Percentiles rank a stretch among this genome's conserved stretches.
Conservation (phyloP, 2,797 vertebrate genomes). For the Meriones psammophilus region DNA sequence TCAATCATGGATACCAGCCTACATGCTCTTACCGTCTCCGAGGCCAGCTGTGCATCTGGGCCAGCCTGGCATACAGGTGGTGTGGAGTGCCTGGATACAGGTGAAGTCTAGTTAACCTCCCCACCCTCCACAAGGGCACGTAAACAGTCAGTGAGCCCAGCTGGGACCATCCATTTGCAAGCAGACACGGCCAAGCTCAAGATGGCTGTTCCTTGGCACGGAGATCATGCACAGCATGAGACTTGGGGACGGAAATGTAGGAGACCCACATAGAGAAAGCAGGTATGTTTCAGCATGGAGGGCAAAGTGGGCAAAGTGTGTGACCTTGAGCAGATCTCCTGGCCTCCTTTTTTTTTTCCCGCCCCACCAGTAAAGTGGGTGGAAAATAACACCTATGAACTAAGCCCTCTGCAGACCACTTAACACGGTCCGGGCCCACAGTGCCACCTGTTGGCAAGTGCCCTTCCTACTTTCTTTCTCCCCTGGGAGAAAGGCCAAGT, state of each 20-base stretch:
- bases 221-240: accelerated
- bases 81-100: neutral
- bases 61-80: neutral
- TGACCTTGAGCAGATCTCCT: neutral
- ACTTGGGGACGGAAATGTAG: neutral
- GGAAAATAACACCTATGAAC: neutral
- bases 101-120: neutral
- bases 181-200: neutral
- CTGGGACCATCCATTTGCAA: neutral
- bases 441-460: neutral
- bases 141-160: neutral
- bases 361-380: neutral
- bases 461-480: neutral
- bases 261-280: neutral
- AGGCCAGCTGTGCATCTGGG: neutral
- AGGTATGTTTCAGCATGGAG: neutral
- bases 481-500: neutral
- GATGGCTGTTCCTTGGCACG: neutral
- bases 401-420: neutral
- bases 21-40: neutral
- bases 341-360: neutral
- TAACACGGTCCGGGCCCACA: too few relatives aligned
- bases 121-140: neutral
- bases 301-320: too few relatives aligned
- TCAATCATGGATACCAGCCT: neutral